Evolutionary conservation across 2,113 vertebrate species (phyloP), one percentile per base, ranked within the genome.

Genomic region (Guaruba guarouba): DNA sequence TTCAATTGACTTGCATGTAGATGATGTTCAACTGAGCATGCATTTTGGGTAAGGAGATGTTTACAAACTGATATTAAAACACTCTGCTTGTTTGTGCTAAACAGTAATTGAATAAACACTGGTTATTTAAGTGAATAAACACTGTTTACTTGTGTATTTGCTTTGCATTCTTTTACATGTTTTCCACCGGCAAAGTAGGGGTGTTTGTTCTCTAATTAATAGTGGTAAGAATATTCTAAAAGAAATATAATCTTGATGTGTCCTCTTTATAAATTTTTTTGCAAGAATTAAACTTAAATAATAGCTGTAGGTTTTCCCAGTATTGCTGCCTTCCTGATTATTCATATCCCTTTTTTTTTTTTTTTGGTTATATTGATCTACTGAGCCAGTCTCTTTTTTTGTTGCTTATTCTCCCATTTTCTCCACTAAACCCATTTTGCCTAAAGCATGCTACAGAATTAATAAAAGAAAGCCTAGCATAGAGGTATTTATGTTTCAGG

Each of bases 11-110:
- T 66, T 81, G 52, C 18, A 29, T 29, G 48, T 51, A 77, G 59
- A 55, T 61, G 64, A 92, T 83, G 54, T 71, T 69, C 61, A 48
- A 71, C 27, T 81, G 43, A 67, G 74, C 33, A 28, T 55, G 33
- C 13, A 71, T 44, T 83, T 93, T 88, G 75, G 27, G 33, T 39
- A 92, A 77, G 25, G 84, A 68, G 55, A 88, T 86, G 80, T 96
- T 94, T 96, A 93, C 85, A 93, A 83, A 73, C 55, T 37, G 33
- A 48, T 63, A 88, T 71, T 43, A 90, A 96, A 90, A 82, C 63
- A 66, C 15, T 75, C 86, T 85, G 52, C n/a, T 94, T 97, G 70
- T 96, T 95, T 96, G 43, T 64, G 83, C 27, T 80, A 87, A 93
- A 52, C 37, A 85, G 39, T 48, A 92, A 89, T 69, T 82, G 78